A percentile compares a stretch with the other conserved stretches of the same genome.
phyloP scores from a whole-genome alignment of 1,140 invertebrate genomes.

The Micrasema minimum region DNA sequence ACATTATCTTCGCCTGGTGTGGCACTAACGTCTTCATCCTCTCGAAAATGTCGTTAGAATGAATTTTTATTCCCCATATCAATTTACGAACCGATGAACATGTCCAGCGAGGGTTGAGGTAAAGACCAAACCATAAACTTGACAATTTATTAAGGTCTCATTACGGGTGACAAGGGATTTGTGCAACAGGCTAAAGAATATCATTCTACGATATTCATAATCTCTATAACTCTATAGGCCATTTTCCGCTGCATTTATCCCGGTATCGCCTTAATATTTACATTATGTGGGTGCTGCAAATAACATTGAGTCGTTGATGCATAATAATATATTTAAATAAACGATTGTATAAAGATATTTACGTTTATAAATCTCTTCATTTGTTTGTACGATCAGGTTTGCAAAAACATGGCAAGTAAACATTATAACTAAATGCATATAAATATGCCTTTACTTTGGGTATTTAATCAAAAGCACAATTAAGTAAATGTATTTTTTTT shows the following conservation, averaged over 20 bases:
- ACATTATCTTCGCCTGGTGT: not conserved
- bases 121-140: constrained; percentile 1
- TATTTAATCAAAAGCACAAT: too few species aligned
- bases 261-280: too few species aligned
- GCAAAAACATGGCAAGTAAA: not conserved
- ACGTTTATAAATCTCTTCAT: not conserved
- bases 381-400: too few species aligned
- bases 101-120: not conserved
- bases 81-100: constrained; percentile 31
- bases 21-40: constrained; percentile 39
- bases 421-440: too few species aligned
- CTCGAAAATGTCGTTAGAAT: constrained; percentile 29
- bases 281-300: too few species aligned
- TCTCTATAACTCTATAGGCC: too few species aligned
- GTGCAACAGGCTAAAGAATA: not conserved
- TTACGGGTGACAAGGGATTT: constrained; percentile 5
- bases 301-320: too few species aligned
- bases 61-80: constrained; percentile 37
- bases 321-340: too few species aligned
- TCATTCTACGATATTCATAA: too few species aligned
- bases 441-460: too few species aligned
- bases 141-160: constrained; percentile 18
- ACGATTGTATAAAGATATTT: not conserved
- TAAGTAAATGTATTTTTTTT: too few species aligned
- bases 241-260: too few species aligned